These are phyloP conservation scores for Neosilurus hyrtlii DNA, from an alignment of 2,797 vertebrate genomes.

Conservation along the genomic window DNA sequence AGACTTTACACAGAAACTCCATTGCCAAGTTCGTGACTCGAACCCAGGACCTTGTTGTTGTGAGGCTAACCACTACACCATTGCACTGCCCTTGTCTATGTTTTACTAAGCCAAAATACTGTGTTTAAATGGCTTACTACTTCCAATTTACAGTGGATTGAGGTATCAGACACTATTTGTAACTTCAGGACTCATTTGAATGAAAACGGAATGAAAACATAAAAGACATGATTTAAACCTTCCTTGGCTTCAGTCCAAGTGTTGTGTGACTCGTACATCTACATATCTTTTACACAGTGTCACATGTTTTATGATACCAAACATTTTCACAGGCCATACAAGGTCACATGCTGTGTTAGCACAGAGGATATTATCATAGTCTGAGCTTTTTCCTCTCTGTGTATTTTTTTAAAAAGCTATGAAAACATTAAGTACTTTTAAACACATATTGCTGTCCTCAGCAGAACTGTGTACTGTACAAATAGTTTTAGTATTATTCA, in stretches of 20 bases:
- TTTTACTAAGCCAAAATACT: not conserved
- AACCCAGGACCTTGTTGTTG: too few relatives aligned
- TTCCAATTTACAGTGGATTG: not conserved
- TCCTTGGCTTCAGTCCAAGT: not conserved
- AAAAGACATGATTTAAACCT: not conserved
- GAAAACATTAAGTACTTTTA: slow-evolving; percentile 10
- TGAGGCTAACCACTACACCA: too few relatives aligned
- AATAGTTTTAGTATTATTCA: slow-evolving; percentile 29
- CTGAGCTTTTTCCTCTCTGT: slow-evolving; percentile 24
- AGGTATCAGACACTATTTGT: not conserved
- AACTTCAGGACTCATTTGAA: not conserved
- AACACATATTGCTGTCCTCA: slow-evolving; percentile 16
- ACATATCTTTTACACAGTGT: not conserved
- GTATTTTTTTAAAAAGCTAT: slow-evolving; percentile 18
- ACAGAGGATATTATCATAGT: slow-evolving; percentile 7
- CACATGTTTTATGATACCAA: slow-evolving; percentile 7
- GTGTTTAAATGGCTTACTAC: not conserved
- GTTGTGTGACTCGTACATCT: not conserved
- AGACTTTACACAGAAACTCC: too few relatives aligned
- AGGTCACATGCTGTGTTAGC: slow-evolving; percentile 30
- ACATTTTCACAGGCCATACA: slow-evolving; percentile 35
- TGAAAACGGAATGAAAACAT: not conserved
- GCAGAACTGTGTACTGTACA: slow-evolving; percentile 33
- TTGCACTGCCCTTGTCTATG: too few relatives aligned
- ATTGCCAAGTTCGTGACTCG: too few relatives aligned